Conservation (phyloP, 37 sponge, comb jelly and placozoan genomes). For the Dysidea cf. avara region DNA sequence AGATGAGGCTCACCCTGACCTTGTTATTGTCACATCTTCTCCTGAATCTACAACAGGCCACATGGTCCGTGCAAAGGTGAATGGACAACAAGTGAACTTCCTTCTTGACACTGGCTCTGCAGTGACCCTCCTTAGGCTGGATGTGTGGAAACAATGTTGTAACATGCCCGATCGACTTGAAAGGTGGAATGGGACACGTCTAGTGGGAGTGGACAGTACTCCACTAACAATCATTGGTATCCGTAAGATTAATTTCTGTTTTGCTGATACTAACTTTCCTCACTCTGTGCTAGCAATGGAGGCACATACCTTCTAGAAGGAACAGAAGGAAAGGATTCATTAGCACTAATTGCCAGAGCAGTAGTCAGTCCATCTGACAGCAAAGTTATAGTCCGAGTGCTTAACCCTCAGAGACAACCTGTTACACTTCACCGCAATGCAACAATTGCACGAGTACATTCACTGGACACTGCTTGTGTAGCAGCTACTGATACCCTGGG, state of each 20-base stretch:
- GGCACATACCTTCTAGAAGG: too few species aligned
- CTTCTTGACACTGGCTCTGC: slow-evolving; percentile 19
- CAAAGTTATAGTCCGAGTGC: slow-evolving; percentile 14
- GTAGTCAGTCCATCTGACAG: background rate
- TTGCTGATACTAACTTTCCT: too few species aligned
- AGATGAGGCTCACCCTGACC: background rate
- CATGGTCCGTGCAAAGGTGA: background rate
- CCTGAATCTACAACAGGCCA: background rate
- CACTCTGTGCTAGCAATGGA: too few species aligned
- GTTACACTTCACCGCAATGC: background rate
- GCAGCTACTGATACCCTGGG: background rate
- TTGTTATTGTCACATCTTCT: background rate
- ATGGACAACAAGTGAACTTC: background rate
- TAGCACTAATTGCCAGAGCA: background rate
- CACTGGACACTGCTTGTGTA: background rate
- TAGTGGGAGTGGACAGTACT: slow-evolving; percentile 1
- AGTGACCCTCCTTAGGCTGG: background rate
- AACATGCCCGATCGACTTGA: background rate
- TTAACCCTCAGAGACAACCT: slow-evolving; percentile 3
- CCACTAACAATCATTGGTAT: background rate
- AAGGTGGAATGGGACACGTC: background rate
- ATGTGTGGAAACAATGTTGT: background rate
- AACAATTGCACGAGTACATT: background rate
- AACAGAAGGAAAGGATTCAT: too few species aligned
- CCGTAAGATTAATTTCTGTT: too few species aligned